These are phyloP conservation scores for Conistra vaccinii DNA, from an alignment of 2,888 invertebrate species.

Conservation along the genomic window DNA sequence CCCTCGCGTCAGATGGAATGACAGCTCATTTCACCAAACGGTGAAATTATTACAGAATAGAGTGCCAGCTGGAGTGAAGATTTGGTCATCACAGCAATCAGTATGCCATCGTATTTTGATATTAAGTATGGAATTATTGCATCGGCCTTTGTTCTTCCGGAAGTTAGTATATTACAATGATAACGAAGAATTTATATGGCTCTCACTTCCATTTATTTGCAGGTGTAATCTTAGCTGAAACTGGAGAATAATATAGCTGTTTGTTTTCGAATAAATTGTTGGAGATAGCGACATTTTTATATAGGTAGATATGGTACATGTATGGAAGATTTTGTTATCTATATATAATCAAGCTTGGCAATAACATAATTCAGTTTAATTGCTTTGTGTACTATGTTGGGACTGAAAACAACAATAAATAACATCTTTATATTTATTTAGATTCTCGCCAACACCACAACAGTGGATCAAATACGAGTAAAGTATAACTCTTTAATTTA, in stretches of 20 bases:
- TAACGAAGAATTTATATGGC: conserved; percentile 1
- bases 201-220: conserved; percentile 8
- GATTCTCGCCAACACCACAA: conserved; percentile 5
- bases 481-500: neutral
- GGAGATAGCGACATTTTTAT: conserved; percentile 31
- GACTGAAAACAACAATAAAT: conserved; percentile 25
- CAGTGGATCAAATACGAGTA: neutral
- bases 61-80: neutral
- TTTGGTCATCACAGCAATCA: neutral
- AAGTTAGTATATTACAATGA: neutral
- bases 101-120: neutral
- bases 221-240: conserved; percentile 13
- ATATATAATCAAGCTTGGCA: conserved; percentile 28
- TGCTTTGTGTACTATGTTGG: conserved; percentile 14
- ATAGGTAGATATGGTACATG: conserved; percentile 11
- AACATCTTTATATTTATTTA: conserved; percentile 22
- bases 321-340: conserved; percentile 40
- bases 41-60: neutral
- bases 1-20: too few relatives aligned
- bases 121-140: neutral
- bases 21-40: neutral
- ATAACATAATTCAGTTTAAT: conserved; percentile 44
- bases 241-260: conserved; percentile 7
- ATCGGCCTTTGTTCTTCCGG: neutral
- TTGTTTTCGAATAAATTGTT: conserved; percentile 27